These are phyloP conservation scores for Eupsilia transversa DNA, from an alignment of 2,888 invertebrate species.

Conservation along the genomic window DNA sequence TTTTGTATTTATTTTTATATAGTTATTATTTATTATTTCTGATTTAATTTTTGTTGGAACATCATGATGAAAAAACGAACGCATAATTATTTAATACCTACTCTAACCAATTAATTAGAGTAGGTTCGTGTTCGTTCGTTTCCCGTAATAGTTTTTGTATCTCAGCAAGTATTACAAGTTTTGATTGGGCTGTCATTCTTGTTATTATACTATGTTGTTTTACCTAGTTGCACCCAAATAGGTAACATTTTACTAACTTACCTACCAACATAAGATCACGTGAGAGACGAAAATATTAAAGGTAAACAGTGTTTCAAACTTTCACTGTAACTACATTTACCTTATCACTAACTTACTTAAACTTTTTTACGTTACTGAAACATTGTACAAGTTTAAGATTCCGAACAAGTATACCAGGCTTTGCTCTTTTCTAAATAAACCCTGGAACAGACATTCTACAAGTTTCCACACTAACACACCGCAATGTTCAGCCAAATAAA, in stretches of 20 bases:
- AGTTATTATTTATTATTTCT: too few species aligned
- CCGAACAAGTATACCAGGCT: not conserved
- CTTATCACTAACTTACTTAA: not conserved
- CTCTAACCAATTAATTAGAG: too few species aligned
- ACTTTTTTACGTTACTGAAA: not conserved
- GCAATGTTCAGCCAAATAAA: constrained; percentile 19
- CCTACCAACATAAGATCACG: not conserved
- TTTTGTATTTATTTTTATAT: too few species aligned
- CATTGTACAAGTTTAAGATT: not conserved
- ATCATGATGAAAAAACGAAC: too few species aligned
- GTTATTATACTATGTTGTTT: too few species aligned
- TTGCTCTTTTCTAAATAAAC: not conserved
- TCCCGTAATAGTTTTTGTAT: too few species aligned
- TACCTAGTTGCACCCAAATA: too few species aligned
- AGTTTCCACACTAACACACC: constrained; percentile 37
- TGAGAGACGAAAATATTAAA: not conserved
- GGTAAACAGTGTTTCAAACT: not conserved
- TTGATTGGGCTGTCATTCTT: too few species aligned
- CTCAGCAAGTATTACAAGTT: too few species aligned
- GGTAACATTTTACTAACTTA: not conserved
- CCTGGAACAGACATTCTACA: constrained; percentile 15
- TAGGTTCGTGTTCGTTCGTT: too few species aligned
- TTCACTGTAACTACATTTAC: not conserved
- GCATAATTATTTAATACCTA: too few species aligned
- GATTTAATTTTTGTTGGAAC: too few species aligned